phyloP scores from a whole-genome alignment of 2,888 invertebrate genomes.

The Sinotaia quadrata region DNA sequence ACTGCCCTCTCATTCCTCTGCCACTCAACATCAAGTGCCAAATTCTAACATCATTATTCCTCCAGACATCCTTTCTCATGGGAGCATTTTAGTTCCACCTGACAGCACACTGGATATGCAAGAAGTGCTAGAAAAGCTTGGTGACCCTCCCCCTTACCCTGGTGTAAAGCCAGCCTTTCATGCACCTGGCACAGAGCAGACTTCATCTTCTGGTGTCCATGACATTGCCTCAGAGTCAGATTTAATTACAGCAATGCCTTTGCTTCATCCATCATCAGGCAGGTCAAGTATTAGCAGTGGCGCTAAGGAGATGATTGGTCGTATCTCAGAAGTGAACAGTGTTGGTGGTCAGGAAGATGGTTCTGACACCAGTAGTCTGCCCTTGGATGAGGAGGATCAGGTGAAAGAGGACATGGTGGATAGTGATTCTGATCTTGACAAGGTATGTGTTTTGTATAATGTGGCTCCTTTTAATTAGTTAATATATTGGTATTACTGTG shows the following conservation, averaged over 20 bases:
- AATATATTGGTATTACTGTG: neutral
- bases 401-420: constrained; percentile 32
- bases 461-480: constrained; percentile 25
- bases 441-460: constrained; percentile 39
- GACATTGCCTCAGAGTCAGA: too few species aligned
- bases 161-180: neutral
- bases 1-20: constrained; percentile 2
- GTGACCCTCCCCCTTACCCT: constrained; percentile 28
- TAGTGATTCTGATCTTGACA: constrained; percentile 49
- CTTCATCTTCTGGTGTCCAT: neutral
- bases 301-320: too few species aligned
- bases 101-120: constrained; percentile 26
- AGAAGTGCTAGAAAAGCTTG: constrained; percentile 33
- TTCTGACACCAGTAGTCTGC: constrained; percentile 27
- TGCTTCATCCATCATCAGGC: too few species aligned
- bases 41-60: neutral
- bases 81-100: constrained; percentile 5
- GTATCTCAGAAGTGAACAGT: too few species aligned
- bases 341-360: constrained; percentile 37
- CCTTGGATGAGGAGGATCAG: constrained; percentile 26
- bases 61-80: constrained; percentile 4
- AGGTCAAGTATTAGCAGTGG: too few species aligned
- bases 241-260: too few species aligned
- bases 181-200: neutral
- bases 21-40: neutral